Percentiles rank a stretch among this genome's conserved stretches.
Evolutionary conservation across 1,140 invertebrate genomes (phyloP).

Genomic region (Euschistus heros): DNA sequence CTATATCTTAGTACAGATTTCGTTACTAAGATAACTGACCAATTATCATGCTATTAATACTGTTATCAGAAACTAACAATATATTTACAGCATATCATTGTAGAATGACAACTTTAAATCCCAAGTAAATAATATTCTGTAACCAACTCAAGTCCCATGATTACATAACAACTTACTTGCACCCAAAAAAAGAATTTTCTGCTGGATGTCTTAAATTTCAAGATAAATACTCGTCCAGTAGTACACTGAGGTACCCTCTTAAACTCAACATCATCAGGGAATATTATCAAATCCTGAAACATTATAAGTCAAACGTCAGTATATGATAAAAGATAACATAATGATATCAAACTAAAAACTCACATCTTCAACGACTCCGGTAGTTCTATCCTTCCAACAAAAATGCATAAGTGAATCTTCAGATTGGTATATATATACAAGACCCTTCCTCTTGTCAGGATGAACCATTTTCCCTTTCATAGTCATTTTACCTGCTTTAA

Average conservation of each 20-base stretch:
- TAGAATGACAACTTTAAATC: neutral
- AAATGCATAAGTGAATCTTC: slow-evolving; percentile 96
- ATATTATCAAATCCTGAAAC: slow-evolving; percentile 86
- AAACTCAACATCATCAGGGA: slow-evolving; percentile 98
- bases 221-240: slow-evolving; percentile 87
- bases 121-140: too few relatives aligned
- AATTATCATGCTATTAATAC: too few relatives aligned
- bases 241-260: slow-evolving; percentile 89
- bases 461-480: slow-evolving; percentile 89
- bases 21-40: too few relatives aligned
- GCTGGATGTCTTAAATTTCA: slow-evolving; percentile 90
- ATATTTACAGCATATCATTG: neutral
- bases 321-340: too few relatives aligned
- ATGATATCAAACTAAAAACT: slow-evolving; percentile 24
- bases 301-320: neutral
- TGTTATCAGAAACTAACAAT: too few relatives aligned
- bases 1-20: too few relatives aligned
- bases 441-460: slow-evolving; percentile 90
- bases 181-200: slow-evolving; percentile 96
- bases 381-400: slow-evolving; percentile 90
- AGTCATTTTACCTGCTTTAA: slow-evolving; percentile 93
- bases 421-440: slow-evolving; percentile 88
- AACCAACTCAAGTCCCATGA: neutral
- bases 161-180: slow-evolving; percentile 51
- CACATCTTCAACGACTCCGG: slow-evolving; percentile 65